phyloP scores from a whole-genome alignment of 2,888 invertebrate genomes.

The Ctenicera cuprea region DNA sequence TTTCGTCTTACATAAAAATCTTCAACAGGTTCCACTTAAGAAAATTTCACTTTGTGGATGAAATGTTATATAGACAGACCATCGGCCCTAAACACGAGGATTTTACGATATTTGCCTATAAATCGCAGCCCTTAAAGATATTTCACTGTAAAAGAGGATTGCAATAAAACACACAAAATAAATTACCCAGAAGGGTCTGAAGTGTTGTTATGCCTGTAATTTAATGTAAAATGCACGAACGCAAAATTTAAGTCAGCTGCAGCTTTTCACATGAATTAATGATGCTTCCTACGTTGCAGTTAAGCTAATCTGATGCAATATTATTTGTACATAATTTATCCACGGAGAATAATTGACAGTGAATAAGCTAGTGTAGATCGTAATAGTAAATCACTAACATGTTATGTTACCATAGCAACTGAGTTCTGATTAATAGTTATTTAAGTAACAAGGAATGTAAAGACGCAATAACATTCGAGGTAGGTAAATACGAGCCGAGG shows the following conservation, averaged over 20 bases:
- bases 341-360: no score
- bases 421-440: no score
- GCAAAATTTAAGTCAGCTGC: conserved; percentile 10
- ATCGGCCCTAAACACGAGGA: background rate
- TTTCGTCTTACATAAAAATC: conserved; percentile 2
- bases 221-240: background rate
- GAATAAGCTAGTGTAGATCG: no score
- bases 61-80: background rate
- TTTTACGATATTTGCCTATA: conserved; percentile 9
- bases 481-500: no score
- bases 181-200: background rate
- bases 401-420: no score
- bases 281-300: background rate
- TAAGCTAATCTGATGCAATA: background rate
- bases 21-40: conserved; percentile 28
- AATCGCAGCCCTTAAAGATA: background rate
- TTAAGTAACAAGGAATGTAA: no score
- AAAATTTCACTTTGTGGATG: background rate
- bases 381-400: no score
- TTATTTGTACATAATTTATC: no score
- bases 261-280: conserved; percentile 8
- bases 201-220: background rate
- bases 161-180: background rate
- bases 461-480: no score
- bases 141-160: background rate